Conservation (phyloP, 2,113 vertebrate species). For the Hydrolagus affinis region DNA sequence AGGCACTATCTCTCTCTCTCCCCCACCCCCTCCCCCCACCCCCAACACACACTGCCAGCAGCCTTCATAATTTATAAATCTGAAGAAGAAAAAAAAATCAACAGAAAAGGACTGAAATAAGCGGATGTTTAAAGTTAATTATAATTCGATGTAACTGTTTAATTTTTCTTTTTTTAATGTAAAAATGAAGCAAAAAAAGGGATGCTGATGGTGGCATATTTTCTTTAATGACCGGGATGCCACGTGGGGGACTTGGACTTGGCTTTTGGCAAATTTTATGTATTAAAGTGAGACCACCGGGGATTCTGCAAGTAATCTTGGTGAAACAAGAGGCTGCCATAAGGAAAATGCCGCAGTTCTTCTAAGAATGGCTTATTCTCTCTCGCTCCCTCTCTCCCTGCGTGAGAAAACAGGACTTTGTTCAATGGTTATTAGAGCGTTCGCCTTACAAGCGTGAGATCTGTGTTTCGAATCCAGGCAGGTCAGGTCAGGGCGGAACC, state of each 20-base stretch:
- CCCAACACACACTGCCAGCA: background rate
- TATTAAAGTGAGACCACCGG: background rate
- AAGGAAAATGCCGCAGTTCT: background rate
- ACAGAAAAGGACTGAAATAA: background rate
- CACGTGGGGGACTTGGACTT: background rate
- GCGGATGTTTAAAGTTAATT: constrained; percentile 2
- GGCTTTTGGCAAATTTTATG: background rate
- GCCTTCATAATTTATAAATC: background rate
- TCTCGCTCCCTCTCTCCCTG: background rate
- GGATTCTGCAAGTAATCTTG: background rate
- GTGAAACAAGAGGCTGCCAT: background rate
- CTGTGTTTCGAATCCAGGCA: constrained; percentile 47
- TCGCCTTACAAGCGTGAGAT: constrained; percentile 32
- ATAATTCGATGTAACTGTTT: background rate
- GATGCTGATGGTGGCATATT: too few species aligned
- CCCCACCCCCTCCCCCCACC: background rate
- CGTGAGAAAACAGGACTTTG: too few species aligned
- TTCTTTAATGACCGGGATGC: too few species aligned
- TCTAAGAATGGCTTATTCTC: background rate
- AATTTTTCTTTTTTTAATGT: background rate
- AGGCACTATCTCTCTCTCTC: too few species aligned
- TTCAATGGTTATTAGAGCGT: too few species aligned
- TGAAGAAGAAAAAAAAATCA: constrained; percentile 4
- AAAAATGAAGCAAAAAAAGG: background rate
- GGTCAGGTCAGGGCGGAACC: constrained; percentile 48